Evolutionary conservation across 1,140 invertebrate species (phyloP).

Genomic region (Caenorhabditis brenneri): DNA sequence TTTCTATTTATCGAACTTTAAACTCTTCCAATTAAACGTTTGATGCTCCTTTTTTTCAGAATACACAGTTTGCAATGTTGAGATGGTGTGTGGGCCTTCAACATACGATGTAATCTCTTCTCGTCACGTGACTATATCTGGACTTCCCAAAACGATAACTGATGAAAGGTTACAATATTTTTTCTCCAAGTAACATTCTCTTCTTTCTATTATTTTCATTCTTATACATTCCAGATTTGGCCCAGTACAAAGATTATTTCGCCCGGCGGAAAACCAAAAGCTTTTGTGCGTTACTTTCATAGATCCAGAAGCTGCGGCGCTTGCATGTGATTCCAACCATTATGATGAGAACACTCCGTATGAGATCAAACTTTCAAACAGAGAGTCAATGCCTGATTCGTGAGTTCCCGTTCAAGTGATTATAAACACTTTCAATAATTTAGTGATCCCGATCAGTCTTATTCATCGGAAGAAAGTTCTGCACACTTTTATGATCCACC

Average conservation of each 20-base stretch:
- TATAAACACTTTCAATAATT: not conserved
- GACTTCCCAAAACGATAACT: not conserved
- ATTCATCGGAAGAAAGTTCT: too few species aligned
- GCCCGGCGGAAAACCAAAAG: not conserved
- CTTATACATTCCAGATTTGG: too few species aligned
- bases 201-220: too few species aligned
- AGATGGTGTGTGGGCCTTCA: not conserved
- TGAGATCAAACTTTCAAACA: not conserved
- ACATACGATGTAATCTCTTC: not conserved
- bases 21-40: not conserved
- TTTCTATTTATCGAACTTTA: not conserved
- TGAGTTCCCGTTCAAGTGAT: not conserved
- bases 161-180: not conserved
- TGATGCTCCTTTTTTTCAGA: not conserved
- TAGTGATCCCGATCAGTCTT: too few species aligned
- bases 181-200: not conserved
- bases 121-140: not conserved
- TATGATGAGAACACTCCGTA: not conserved
- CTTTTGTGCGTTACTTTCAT: not conserved
- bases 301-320: not conserved
- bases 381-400: not conserved
- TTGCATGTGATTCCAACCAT: not conserved
- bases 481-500: too few species aligned
- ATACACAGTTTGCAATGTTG: conserved; percentile 6
- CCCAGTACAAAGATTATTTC: not conserved